Percentiles rank a stretch among this genome's conserved stretches.
Conservation (phyloP, 2,888 invertebrate species). For the Ommatoiulus sabulosus region DNA sequence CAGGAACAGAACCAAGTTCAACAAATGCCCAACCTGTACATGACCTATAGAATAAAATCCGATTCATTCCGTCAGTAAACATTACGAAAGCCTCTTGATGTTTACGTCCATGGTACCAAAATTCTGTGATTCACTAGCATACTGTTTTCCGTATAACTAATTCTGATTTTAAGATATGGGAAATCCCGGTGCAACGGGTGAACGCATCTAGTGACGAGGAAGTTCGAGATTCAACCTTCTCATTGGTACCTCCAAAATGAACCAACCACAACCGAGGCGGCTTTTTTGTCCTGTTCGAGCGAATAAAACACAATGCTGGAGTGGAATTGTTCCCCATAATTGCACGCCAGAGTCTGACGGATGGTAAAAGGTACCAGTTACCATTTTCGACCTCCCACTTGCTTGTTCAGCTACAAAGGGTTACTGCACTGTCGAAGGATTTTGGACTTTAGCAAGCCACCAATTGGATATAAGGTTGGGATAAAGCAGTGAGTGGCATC, state of each 20-base stretch:
- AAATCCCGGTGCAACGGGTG: neutral
- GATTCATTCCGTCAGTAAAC: neutral
- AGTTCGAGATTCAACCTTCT: neutral
- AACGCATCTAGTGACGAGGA: neutral
- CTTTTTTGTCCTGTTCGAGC: neutral
- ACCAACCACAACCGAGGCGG: neutral
- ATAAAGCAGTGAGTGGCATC: neutral
- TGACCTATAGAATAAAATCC: neutral
- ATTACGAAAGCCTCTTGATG: neutral
- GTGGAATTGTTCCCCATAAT: neutral
- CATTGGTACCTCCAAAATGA: neutral
- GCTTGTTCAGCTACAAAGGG: neutral
- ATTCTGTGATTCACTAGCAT: neutral
- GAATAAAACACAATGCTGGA: neutral
- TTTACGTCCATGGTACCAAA: neutral
- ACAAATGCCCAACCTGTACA: neutral
- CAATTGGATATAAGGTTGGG: neutral
- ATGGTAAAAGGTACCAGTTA: neutral
- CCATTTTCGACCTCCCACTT: neutral
- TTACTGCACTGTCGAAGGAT: neutral
- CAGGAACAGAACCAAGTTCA: neutral
- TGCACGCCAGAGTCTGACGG: neutral
- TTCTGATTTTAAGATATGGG: neutral
- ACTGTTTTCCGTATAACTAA: neutral
- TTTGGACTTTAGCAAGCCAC: neutral